Conservation (phyloP, 2,113 vertebrate genomes). For the Pseudorasbora parva region DNA sequence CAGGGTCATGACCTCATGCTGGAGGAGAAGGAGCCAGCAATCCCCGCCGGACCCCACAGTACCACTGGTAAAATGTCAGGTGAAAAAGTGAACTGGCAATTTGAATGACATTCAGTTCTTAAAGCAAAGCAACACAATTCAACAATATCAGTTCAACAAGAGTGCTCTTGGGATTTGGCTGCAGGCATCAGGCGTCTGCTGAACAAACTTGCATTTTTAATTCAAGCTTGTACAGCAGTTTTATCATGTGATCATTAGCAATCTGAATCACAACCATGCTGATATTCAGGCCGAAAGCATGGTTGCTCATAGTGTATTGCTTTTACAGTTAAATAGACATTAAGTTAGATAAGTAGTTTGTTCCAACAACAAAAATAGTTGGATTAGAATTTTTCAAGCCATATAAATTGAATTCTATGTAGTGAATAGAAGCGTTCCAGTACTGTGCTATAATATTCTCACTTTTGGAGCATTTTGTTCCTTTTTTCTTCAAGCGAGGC, state of each 20-base stretch:
- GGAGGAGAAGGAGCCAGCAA: slow-evolving; percentile 42
- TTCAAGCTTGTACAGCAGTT: background rate
- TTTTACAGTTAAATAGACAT: too few relatives aligned
- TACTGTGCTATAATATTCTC: too few relatives aligned
- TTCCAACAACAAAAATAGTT: too few relatives aligned
- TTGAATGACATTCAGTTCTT: slow-evolving; percentile 53
- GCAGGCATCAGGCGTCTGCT: background rate
- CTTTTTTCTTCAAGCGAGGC: too few relatives aligned
- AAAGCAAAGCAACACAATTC: background rate
- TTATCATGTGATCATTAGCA: too few relatives aligned
- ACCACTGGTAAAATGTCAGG: slow-evolving; percentile 65
- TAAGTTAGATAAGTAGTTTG: too few relatives aligned
- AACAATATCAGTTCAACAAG: background rate
- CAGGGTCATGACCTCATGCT: slow-evolving; percentile 77
- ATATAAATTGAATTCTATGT: too few relatives aligned
- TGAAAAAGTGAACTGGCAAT: slow-evolving; percentile 69
- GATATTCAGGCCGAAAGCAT: background rate
- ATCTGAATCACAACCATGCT: background rate
- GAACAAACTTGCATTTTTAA: too few relatives aligned
- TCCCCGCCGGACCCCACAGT: slow-evolving; percentile 66
- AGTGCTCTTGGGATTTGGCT: background rate
- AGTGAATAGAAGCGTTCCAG: too few relatives aligned
- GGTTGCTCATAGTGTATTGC: too few relatives aligned
- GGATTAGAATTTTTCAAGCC: too few relatives aligned
- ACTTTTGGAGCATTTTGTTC: too few relatives aligned